A percentile compares a stretch with the other conserved stretches of the same genome.
Conservation (phyloP, 2,888 invertebrate species). For the Aquatica leii region DNA sequence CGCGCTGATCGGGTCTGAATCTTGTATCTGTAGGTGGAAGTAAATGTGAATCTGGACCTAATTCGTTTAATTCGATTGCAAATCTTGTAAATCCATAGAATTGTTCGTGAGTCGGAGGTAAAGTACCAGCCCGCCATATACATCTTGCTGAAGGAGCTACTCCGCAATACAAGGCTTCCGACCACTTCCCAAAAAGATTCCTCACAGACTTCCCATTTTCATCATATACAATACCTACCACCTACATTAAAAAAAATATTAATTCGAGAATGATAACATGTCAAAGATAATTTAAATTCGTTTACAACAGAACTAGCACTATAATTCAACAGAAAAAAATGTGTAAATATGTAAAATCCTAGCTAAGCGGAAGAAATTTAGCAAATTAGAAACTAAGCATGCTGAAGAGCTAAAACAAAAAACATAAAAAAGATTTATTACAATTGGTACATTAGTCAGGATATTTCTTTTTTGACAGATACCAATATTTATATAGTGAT, state of each 20-base stretch:
- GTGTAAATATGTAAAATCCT: too few relatives aligned
- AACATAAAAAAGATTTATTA: too few relatives aligned
- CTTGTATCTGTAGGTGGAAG: slow-evolving; percentile 81
- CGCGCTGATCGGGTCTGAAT: slow-evolving; percentile 77
- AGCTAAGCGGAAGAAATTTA: too few relatives aligned
- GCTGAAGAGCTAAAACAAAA: too few relatives aligned
- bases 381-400: too few relatives aligned
- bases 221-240: slow-evolving; percentile 68
- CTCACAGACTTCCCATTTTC: slow-evolving; percentile 67
- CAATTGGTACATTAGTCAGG: too few relatives aligned
- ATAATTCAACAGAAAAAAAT: too few relatives aligned
- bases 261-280: too few relatives aligned
- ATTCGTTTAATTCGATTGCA: slow-evolving; percentile 84
- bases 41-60: slow-evolving; percentile 69
- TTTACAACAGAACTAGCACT: too few relatives aligned
- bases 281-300: too few relatives aligned
- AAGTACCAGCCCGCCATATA: slow-evolving; percentile 82
- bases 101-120: slow-evolving; percentile 80
- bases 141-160: slow-evolving; percentile 75
- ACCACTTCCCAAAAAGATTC: slow-evolving; percentile 82
- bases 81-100: slow-evolving; percentile 88
- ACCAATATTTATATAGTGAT: too few relatives aligned
- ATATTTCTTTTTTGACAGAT: too few relatives aligned
- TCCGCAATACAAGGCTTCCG: slow-evolving; percentile 79
- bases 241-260: slow-evolving; percentile 46